Base-by-base conservation (phyloP, 2,113 vertebrate species). In the Steatornis caripensis region DNA sequence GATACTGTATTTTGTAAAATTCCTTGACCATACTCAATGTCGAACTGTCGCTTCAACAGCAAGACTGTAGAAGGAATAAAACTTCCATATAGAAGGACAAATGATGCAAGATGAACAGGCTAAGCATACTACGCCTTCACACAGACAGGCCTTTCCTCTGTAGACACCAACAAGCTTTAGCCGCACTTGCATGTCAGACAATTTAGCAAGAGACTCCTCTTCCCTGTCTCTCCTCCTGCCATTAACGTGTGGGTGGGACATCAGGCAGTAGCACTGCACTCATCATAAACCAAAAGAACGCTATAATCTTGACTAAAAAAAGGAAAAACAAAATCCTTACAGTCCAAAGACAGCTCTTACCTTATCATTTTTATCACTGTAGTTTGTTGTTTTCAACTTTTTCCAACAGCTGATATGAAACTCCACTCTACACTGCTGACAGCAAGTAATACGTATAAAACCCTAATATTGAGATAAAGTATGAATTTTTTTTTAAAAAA, bases 361-460 rank as follows among this genome's bases (percentile, higher is more conserved):
- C 98, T 99, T 99, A 97, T 99, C 99, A 79, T 97, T 99, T 97
- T 98, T 99, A 96, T 99, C 99, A 91, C 94, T 97, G 84, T 98
- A 99, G 15, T 43, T 95, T 4, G 95, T 41, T 9, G 98, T 91
- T 97, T 99, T 99, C 68, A 99, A 82, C 70, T 98, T 99, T 89
- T 99, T 99, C 99, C 99, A 99, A 94, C 99, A 99, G 95, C 88
- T 98, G 34, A 98, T 98, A 90, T 99, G 99, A 96, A 99, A 99
- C 69, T 99, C 99, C 74, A 99, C 97, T 32, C 95, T 98, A 95
- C 99, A 99, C 24, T 92, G 98, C 74, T 99, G 98, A 94, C 98
- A 99, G 97, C 99, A 99, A 90, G 94, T 95, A 80, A 99, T 86
- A 39, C 98, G 98, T 96, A 99, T 99, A 97, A 99, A 99, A 77